Evolutionary conservation across 1,140 invertebrate species (phyloP), one percentile per base, ranked within the genome.

Genomic region (Tetramorium alpestre): DNA sequence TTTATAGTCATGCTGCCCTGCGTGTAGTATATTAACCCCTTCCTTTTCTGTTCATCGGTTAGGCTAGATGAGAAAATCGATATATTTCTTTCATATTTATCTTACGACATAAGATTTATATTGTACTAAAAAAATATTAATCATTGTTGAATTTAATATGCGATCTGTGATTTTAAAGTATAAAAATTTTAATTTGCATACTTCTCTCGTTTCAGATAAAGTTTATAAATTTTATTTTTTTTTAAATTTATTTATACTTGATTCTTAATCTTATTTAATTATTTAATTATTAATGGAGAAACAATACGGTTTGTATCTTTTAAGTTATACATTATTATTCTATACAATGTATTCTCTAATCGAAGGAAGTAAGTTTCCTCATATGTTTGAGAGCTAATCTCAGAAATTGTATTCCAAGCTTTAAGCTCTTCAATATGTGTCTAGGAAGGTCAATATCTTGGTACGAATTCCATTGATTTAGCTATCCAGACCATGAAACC

Each of bases 401-500:
- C 72, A 62, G 33, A 85, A 85, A 78, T 77, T 65, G 22, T 65
- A 54, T 54, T 64, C 47, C 25, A 62, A 64, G 18, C 49, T 77
- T 11, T 47, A 44, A 16, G 10, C 22, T 47, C 44, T 65, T 65
- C 60, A 54, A 78, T 85, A 51, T 77, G 51, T 65, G 47, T 77
- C 6, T 41, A 25, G 16, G 22, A 73, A 47, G 47, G 60, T 85
- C 62, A 78, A 85, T 85, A 67, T 85, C 47, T 44, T 41, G 10
- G 47, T 47, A 78, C n/a, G 16, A 85, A 85, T 77, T 47, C 60
- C 56, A 77, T 85, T 65, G 60, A 85, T 85, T 49, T 64, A 65
- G 22, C 47, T 47, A 28, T 62, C 22, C 47, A 56, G 58, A 13
- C 6, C 60, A 60, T 28, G 73, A 85, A 56, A 76, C 38, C 82